These are phyloP conservation scores for Neoascia interrupta DNA, from an alignment of 2,888 invertebrate genomes.

Conservation along the genomic window DNA sequence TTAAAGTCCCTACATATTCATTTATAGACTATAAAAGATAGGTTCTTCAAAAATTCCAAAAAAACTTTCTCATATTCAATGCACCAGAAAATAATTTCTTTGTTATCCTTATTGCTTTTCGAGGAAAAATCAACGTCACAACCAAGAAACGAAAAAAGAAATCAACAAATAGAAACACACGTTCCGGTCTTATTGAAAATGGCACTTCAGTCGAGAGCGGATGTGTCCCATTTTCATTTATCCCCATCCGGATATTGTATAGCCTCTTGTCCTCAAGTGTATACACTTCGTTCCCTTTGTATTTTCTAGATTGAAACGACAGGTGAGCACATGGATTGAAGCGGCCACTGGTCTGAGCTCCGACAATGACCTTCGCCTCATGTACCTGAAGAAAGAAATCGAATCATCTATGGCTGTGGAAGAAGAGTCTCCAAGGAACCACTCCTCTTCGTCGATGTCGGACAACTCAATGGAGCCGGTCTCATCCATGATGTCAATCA, in stretches of 20 bases:
- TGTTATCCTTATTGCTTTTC: no score
- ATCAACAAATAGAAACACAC: background rate
- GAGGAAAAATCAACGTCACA: slow-evolving; percentile 42
- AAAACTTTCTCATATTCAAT: no score
- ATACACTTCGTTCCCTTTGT: background rate
- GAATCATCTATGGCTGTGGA: slow-evolving; percentile 34
- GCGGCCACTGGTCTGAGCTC: slow-evolving; percentile 41
- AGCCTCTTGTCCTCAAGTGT: slow-evolving; percentile 3
- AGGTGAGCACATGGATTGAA: slow-evolving; percentile 56
- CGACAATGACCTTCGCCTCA: slow-evolving; percentile 46
- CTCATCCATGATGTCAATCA: slow-evolving; percentile 62
- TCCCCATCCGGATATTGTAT: slow-evolving; percentile 2
- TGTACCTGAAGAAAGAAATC: slow-evolving; percentile 58
- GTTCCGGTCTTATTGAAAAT: slow-evolving; percentile 12
- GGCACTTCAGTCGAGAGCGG: background rate
- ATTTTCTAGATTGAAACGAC: slow-evolving; percentile 52
- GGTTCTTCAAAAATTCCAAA: no score
- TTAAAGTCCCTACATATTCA: no score
- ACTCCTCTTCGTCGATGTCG: background rate
- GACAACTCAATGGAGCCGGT: slow-evolving; percentile 38
- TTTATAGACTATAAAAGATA: no score
- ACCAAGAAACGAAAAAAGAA: no score
- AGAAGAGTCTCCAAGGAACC: slow-evolving; percentile 15
- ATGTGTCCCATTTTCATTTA: background rate
- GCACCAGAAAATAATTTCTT: slow-evolving; percentile 26